Conservation (phyloP, 2,888 invertebrate species). For the Rhopalosiphum nymphaeae region DNA sequence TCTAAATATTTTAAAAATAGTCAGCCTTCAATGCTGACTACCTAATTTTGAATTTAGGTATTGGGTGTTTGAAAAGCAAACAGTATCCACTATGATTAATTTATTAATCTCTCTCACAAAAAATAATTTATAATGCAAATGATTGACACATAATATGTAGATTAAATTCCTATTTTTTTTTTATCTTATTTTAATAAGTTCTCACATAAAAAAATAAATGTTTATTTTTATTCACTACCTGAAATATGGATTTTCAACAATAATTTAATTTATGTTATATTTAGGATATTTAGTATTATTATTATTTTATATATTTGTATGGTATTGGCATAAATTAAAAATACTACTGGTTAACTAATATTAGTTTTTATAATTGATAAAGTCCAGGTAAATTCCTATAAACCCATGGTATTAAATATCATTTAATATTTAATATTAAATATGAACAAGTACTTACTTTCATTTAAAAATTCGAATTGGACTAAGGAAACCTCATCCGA, state of each 20-base stretch:
- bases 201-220: neutral
- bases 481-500: constrained; percentile 80
- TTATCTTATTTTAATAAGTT: too few species aligned
- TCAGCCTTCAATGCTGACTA: neutral
- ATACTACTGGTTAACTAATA: neutral
- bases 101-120: neutral
- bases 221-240: neutral
- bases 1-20: neutral
- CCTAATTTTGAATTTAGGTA: neutral
- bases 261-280: too few species aligned
- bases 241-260: too few species aligned
- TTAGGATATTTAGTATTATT: neutral
- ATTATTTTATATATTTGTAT: neutral
- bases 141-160: neutral
- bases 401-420: neutral
- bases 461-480: constrained; percentile 80
- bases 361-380: too few species aligned
- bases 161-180: neutral
- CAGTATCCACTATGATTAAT: neutral
- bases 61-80: neutral
- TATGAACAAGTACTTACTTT: constrained; percentile 71
- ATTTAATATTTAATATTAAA: constrained; percentile 23
- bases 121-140: neutral
- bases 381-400: too few species aligned
- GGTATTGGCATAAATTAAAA: neutral